These are phyloP conservation scores for Podabrus alpinus DNA, from an alignment of 2,888 invertebrate species.

Conservation along the genomic window DNA sequence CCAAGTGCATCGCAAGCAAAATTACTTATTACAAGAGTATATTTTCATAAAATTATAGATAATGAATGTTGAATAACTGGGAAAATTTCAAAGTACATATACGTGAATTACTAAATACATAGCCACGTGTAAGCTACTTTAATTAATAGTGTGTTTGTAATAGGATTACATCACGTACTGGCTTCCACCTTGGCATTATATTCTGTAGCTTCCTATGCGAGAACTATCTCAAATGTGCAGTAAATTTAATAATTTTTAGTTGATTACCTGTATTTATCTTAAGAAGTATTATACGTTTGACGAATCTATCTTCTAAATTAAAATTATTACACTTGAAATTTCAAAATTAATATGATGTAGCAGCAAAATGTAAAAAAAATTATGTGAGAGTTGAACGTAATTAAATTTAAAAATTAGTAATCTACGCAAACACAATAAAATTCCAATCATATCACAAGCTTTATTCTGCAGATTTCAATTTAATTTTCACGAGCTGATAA, in stretches of 20 bases:
- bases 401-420: too few relatives aligned
- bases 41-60: not conserved
- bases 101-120: slow-evolving; percentile 23
- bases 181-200: slow-evolving; percentile 68
- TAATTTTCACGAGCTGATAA: too few relatives aligned
- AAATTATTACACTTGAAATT: not conserved
- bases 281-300: not conserved
- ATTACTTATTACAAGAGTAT: not conserved
- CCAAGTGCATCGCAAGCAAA: not conserved
- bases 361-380: too few relatives aligned
- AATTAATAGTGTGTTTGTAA: slow-evolving; percentile 28
- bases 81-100: slow-evolving; percentile 12
- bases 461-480: too few relatives aligned
- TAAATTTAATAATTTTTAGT: not conserved
- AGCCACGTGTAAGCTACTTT: slow-evolving; percentile 21
- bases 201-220: not conserved
- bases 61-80: not conserved
- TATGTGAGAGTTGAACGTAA: too few relatives aligned
- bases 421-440: too few relatives aligned
- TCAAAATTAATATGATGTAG: not conserved
- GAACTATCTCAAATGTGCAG: not conserved
- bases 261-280: not conserved
- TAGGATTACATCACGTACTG: slow-evolving; percentile 71
- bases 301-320: not conserved
- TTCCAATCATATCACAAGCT: too few relatives aligned